A percentile compares a stretch with the other conserved stretches of the same genome.
Conservation (phyloP, 2,113 vertebrate genomes). For the Gobius niger region DNA sequence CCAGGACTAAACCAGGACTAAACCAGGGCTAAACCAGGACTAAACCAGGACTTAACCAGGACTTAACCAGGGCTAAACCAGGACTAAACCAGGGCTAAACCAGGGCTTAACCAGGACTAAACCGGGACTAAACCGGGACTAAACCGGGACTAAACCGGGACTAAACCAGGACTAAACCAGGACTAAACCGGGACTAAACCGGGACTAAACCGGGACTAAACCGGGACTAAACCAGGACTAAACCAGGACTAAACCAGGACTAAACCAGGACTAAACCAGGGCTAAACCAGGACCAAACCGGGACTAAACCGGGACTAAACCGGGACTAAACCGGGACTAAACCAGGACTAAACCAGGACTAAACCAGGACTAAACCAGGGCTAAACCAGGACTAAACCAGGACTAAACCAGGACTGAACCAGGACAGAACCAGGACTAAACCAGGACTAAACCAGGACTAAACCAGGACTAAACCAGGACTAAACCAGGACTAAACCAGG, state of each 20-base stretch:
- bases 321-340: not conserved
- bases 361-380: not conserved
- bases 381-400: not conserved
- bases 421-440: not conserved
- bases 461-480: not conserved
- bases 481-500: not conserved
- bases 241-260: not conserved
- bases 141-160: not conserved
- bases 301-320: too few relatives aligned
- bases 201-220: too few relatives aligned
- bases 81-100: not conserved
- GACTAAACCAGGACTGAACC: too few relatives aligned
- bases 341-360: not conserved
- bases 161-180: not conserved
- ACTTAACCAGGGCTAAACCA: not conserved
- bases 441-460: not conserved
- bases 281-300: too few relatives aligned
- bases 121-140: too few relatives aligned
- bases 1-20: too few relatives aligned
- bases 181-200: not conserved
- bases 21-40: not conserved
- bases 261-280: not conserved
- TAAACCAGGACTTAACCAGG: not conserved
- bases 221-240: not conserved
- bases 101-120: not conserved